A percentile compares a stretch with the other conserved stretches of the same genome.
Conservation (phyloP, 1,140 invertebrate genomes). For the Cyclargus thomasi region DNA sequence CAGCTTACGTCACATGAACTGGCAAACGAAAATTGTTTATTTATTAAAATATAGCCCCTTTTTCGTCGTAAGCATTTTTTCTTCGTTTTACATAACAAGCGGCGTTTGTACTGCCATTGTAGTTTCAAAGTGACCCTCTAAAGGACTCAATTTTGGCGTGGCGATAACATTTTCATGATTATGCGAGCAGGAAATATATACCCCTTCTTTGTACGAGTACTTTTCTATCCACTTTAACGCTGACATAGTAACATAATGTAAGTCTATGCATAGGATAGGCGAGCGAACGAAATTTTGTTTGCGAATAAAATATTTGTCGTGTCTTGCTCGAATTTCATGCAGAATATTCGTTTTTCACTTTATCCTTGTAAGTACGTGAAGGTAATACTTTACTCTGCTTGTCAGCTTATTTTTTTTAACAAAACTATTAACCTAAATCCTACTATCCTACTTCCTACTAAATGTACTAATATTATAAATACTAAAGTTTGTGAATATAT, state of each 20-base stretch:
- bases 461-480: too few species aligned
- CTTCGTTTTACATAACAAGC: neutral
- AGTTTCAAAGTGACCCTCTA: slow-evolving; percentile 26
- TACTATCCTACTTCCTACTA: too few species aligned
- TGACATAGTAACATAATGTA: slow-evolving; percentile 30
- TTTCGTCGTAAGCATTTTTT: slow-evolving; percentile 7
- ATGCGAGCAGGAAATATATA: slow-evolving; percentile 37
- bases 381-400: neutral
- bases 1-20: neutral
- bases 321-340: slow-evolving; percentile 18
- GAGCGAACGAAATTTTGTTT: slow-evolving; percentile 20
- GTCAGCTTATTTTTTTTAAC: neutral
- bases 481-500: too few species aligned
- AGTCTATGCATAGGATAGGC: slow-evolving; percentile 29
- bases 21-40: neutral
- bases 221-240: slow-evolving; percentile 30
- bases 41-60: neutral
- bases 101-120: slow-evolving; percentile 6
- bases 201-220: slow-evolving; percentile 31
- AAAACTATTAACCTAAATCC: too few species aligned
- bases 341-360: slow-evolving; percentile 5
- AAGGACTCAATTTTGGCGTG: slow-evolving; percentile 48
- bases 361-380: slow-evolving; percentile 4
- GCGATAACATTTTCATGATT: slow-evolving; percentile 52
- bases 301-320: slow-evolving; percentile 22